A percentile compares a stretch with the other conserved stretches of the same genome.
These are phyloP conservation scores for Gulo gulo DNA, from an alignment of 2,113 vertebrate genomes.

Conservation along the genomic window DNA sequence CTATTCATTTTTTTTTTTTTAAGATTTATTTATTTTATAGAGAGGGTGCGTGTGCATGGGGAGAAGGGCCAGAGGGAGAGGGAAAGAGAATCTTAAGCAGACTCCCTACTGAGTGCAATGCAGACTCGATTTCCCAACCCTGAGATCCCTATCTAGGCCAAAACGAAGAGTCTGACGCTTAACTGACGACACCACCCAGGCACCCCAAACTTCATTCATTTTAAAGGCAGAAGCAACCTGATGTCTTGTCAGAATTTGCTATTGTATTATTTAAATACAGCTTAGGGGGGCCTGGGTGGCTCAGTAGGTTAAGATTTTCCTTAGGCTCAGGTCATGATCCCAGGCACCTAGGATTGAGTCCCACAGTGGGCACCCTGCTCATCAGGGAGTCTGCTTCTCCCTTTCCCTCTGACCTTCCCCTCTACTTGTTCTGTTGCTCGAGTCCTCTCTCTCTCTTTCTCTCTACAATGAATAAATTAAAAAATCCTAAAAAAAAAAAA, in stretches of 20 bases:
- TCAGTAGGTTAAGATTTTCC: background rate
- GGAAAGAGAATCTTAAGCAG: background rate
- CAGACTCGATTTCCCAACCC: background rate
- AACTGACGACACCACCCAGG: background rate
- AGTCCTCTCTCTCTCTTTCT: background rate
- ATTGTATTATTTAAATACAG: constrained; percentile 43
- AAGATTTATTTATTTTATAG: background rate
- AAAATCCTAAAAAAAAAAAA: background rate
- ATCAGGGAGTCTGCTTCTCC: background rate
- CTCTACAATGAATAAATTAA: background rate
- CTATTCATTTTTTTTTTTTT: constrained; percentile 17
- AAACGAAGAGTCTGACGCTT: background rate
- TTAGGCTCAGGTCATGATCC: background rate
- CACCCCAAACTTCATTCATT: background rate
- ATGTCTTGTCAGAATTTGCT: background rate
- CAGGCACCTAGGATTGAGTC: background rate
- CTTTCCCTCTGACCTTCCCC: background rate
- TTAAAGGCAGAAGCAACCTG: background rate
- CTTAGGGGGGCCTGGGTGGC: background rate
- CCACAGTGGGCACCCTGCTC: background rate
- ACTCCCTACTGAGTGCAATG: background rate
- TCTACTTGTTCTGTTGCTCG: background rate
- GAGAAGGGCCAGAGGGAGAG: background rate
- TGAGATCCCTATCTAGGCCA: background rate
- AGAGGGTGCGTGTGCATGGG: background rate